phyloP scores from a whole-genome alignment of 2,888 invertebrate species.

The Drosophila greeni region DNA sequence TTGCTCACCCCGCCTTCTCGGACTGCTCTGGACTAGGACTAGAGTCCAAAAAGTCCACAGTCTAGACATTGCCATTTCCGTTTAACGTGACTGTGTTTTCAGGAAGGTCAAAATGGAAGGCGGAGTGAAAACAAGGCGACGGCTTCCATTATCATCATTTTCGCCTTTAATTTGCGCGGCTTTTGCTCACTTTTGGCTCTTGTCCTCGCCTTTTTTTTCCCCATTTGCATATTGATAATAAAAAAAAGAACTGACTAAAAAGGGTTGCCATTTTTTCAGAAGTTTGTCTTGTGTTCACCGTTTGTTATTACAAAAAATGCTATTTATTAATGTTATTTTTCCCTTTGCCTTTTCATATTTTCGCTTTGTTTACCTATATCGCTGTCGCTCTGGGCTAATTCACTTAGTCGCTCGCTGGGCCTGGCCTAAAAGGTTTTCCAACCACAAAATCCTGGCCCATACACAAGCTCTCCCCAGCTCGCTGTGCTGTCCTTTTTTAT shows the following conservation, averaged over 20 bases:
- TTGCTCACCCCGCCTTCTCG: slow-evolving; percentile 33
- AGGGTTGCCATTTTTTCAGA: slow-evolving; percentile 9
- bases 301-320: slow-evolving; percentile 22
- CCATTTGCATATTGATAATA: slow-evolving; percentile 54
- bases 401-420: slow-evolving; percentile 12
- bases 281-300: slow-evolving; percentile 21
- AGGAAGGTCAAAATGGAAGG: slow-evolving; percentile 13
- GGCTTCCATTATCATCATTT: slow-evolving; percentile 47
- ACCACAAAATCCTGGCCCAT: slow-evolving; percentile 28
- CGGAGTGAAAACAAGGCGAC: slow-evolving; percentile 24
- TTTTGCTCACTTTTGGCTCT: slow-evolving; percentile 45
- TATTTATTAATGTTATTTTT: slow-evolving; percentile 30
- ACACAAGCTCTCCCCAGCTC: not conserved
- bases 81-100: slow-evolving; percentile 61
- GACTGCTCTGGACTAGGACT: slow-evolving; percentile 22
- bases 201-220: slow-evolving; percentile 21
- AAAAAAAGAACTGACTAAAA: not conserved
- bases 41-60: slow-evolving; percentile 49
- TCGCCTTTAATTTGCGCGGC: slow-evolving; percentile 46
- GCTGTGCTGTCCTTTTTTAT: slow-evolving; percentile 6
- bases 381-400: slow-evolving; percentile 22
- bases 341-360: slow-evolving; percentile 11
- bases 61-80: slow-evolving; percentile 72
- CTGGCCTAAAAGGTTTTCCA: slow-evolving; percentile 31
- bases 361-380: slow-evolving; percentile 14